Evolutionary conservation across 2,797 vertebrate genomes (phyloP).

Genomic region (Crypturellus tataupa): DNA sequence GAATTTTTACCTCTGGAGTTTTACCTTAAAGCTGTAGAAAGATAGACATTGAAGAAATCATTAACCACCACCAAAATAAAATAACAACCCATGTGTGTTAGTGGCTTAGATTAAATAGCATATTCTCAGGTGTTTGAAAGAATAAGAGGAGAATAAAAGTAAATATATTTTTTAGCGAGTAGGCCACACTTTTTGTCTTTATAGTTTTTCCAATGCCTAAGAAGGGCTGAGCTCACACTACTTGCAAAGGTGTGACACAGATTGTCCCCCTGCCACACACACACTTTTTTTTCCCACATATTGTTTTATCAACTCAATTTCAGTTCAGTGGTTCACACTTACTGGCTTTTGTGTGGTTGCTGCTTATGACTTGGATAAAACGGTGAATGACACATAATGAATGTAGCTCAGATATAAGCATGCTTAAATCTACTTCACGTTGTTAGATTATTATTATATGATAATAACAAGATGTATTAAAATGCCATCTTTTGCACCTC

Average conservation of each 20-base stretch:
- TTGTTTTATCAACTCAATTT: not conserved
- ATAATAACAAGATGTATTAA: not conserved
- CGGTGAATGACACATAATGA: not conserved
- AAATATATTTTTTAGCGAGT: not conserved
- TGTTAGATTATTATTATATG: not conserved
- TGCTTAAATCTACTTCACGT: not conserved
- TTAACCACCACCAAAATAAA: not conserved
- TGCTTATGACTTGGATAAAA: not conserved
- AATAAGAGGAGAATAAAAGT: not conserved
- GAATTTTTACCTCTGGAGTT: too few species aligned
- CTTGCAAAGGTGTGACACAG: not conserved
- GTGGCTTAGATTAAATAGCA: not conserved
- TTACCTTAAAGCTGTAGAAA: not conserved
- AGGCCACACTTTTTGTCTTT: not conserved
- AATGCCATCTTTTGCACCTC: not conserved
- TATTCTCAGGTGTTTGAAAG: not conserved
- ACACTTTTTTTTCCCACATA: not conserved
- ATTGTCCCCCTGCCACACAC: not conserved
- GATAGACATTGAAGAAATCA: not conserved
- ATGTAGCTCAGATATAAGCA: not conserved
- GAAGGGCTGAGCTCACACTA: not conserved
- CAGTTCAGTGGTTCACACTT: not conserved
- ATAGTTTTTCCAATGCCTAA: not conserved
- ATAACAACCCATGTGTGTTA: not conserved
- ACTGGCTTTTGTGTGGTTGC: not conserved